Base-by-base conservation (phyloP, 2,797 vertebrate genomes). In the Staurois parvus region DNA sequence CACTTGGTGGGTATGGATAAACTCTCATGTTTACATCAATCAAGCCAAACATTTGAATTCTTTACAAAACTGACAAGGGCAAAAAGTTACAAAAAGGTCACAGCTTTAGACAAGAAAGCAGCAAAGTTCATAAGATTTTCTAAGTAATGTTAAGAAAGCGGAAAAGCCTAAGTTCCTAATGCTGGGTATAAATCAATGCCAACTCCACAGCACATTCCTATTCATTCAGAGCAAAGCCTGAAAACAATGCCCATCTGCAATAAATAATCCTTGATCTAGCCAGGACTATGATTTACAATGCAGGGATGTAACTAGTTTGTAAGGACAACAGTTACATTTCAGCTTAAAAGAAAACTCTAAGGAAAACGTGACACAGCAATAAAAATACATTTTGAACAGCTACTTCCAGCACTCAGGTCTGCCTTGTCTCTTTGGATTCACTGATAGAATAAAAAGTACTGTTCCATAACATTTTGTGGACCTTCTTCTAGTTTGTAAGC, bases 101-200 rank as follows among this genome's bases (percentile, higher is more conserved):
- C 17, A 24, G 34, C 56, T 21, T 29, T 30, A 12, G 40, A 12
- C 30, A 72, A 30, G 19, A 69, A 82, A 72, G 52, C 28, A 30
- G 24, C 2, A 3, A 81, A 21, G 17, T 73, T 77, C 40, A 42
- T 73, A 26, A 29, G 75, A 64, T 32, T 82, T 81, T 78, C 68
- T 42, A 82, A 56, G 68, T 68, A 34, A 28, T 78, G 68, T 37
- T 83, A 66, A 83, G 68, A 85, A 78, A 86, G 56, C 37, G 42
- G 40, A 82, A 48, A 78, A 78, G 48, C 42, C 80, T 72, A 78
- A 68, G 56, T 83, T 21, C 52, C 21, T 73, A 83, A 83, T 73
- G 17, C 59, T 67, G 75, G 34, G 48, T 73, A 83, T 86, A 78
- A 59, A 86, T 86, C 85, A 86, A n/a, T 86, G 85, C 81, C 85